Base-by-base conservation (phyloP, 2,888 invertebrate species). In the Amiota communis region DNA sequence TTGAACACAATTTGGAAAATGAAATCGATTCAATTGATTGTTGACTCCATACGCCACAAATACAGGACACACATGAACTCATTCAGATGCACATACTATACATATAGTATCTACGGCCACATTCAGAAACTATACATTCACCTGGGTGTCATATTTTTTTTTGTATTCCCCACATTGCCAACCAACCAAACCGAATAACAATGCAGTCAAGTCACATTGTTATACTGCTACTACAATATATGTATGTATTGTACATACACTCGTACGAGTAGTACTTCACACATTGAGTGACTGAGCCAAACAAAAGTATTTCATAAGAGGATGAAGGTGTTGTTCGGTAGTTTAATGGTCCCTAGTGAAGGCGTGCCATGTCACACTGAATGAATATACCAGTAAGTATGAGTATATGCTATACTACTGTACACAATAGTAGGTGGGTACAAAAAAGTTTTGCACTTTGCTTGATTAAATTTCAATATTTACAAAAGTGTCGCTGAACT, bases 401-500 rank as follows among this genome's bases (percentile, higher is more conserved):
- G 17, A 57, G 49, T 53, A 72, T 74, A 15, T 53, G 11, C 8
- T 4, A 57, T 57, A 59, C 20, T 46, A 13, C 13, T n/a, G 1
- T 36, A 23, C 23, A 53, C 53, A 53, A 4, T 15, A 51, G 13
- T 68, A 17, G 23, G 63, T 73, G 74, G 71, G 69, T 78, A 73
- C 82, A 36, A 2, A 76, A 74, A 77, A 79, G 74, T 73, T 78
- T 78, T 85, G 86, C 83, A 85, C 83, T 84, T 85, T 84, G 79
- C 86, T 84, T 84, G 86, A 84, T 84, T 84, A 85, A 85, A 84
- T 84, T 85, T 84, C 83, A 85, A 85, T 84, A 86, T 85, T 84
- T 84, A 86, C 86, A 84, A 85, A 84, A 84, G 85, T 84, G 83
- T 85, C 83, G 86, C 81, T 84, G 85, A 83, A 83, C 83, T 83